A percentile compares a stretch with the other conserved stretches of the same genome.
These are phyloP conservation scores for Syrmaticus mikado DNA, from an alignment of 2,113 vertebrate genomes.

Conservation along the genomic window DNA sequence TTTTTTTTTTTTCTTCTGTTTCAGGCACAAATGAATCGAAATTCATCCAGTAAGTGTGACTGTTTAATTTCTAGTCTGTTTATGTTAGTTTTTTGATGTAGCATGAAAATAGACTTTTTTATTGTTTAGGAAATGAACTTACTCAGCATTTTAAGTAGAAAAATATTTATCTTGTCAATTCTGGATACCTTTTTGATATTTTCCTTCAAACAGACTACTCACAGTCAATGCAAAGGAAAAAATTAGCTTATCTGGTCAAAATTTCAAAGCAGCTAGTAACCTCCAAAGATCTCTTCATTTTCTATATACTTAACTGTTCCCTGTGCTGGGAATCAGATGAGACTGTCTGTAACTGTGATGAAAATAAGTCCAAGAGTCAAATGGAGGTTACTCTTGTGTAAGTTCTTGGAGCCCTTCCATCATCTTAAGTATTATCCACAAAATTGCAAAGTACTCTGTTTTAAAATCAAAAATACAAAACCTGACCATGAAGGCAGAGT, in stretches of 20 bases:
- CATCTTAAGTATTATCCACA: not conserved
- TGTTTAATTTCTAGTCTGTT: conserved; percentile 12
- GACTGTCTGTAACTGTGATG: not conserved
- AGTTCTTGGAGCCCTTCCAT: not conserved
- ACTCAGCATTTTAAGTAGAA: not conserved
- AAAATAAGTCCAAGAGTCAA: not conserved
- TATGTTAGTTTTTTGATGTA: not conserved
- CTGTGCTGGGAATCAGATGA: not conserved
- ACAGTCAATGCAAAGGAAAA: not conserved
- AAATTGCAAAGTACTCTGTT: not conserved
- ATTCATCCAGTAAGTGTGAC: conserved; percentile 93
- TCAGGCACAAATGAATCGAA: conserved; percentile 92
- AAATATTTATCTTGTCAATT: not conserved
- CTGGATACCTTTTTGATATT: not conserved
- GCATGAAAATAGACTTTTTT: not conserved
- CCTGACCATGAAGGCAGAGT: accelerated
- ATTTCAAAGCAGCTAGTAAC: not conserved
- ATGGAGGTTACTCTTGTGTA: not conserved
- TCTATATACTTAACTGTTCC: not conserved
- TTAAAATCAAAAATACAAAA: not conserved
- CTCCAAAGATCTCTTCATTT: not conserved
- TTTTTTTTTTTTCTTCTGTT: conserved; percentile 63
- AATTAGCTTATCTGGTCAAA: not conserved
- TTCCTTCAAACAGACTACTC: not conserved
- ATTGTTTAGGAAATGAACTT: not conserved